These are phyloP conservation scores for Tinea semifulvella DNA, from an alignment of 2,888 invertebrate species.

Conservation along the genomic window DNA sequence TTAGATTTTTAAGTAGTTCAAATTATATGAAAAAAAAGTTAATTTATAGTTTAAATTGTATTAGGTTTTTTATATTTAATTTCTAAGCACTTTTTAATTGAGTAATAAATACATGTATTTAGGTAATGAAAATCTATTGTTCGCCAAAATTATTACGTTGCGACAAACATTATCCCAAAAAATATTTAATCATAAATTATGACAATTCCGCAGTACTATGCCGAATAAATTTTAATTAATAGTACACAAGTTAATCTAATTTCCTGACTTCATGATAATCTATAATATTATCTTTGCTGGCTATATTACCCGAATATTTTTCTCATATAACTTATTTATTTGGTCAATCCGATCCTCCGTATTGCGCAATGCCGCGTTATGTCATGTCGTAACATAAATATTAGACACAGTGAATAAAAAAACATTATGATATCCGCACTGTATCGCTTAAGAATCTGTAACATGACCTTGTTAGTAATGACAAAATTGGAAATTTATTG, in stretches of 20 bases:
- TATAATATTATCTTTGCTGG: neutral
- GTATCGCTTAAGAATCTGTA: too few species aligned
- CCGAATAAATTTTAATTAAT: neutral
- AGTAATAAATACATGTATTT: too few species aligned
- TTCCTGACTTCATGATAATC: neutral
- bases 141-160: neutral
- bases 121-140: neutral
- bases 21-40: too few species aligned
- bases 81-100: too few species aligned
- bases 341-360: slow-evolving; percentile 7
- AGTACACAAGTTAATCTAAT: slow-evolving; percentile 3
- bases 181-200: neutral
- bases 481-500: too few species aligned
- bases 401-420: slow-evolving; percentile 5
- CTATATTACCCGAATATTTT: slow-evolving; percentile 5
- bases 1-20: neutral
- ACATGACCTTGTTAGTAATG: too few species aligned
- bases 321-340: slow-evolving; percentile 8
- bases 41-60: too few species aligned
- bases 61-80: too few species aligned
- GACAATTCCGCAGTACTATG: neutral
- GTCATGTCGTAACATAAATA: slow-evolving; percentile 18
- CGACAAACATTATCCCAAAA: neutral
- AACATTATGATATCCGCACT: neutral
- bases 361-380: slow-evolving; percentile 16